Base-by-base conservation (phyloP, 2,113 vertebrate species). In the Petroica traversi region DNA sequence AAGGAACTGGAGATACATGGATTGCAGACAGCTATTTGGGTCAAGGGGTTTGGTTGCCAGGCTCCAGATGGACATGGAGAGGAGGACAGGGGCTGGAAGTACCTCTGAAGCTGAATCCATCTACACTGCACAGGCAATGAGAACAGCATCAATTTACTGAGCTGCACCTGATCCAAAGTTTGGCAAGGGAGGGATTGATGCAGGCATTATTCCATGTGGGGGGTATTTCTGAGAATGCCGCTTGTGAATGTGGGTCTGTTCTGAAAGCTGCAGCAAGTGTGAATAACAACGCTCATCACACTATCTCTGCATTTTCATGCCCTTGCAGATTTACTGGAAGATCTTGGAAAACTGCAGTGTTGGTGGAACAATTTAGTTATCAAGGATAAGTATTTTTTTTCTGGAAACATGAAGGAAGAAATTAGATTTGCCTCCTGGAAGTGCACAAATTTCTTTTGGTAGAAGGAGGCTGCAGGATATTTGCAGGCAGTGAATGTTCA, bases 21-120 rank as follows among this genome's bases (percentile, higher is more conserved):
- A 85, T 74, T 90, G 73, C 81, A 89, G 85, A 84, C 71, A 89
- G 85, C 77, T 92, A 52, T 82, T 92, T 91, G 83, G 89, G 76
- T 91, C 74, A 92, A 94, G 55, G 62, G 84, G 82, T 94, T 88
- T 88, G 77, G 55, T 33, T 91, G 94, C 92, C 91, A 93, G 67
- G 74, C 75, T 96, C 57, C 88, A 85, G 87, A 90, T 85, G 92
- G 54, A 67, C 78, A 84, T 9, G 10, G 43, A 89, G 81, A 71
- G 74, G 57, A 91, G 45, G 41, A 88, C 54, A 71, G n/a, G 29
- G 22, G 59, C 82, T 92, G 91, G 84, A 89, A 94, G 63, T 1
- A 8, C 5, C 78, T 83, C 28, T 67, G 77, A 51, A 85, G 78
- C 63, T 80, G 81, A 79, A 36, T 51, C 87, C 28, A 15, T 82